These are phyloP conservation scores for Drosophila antonietae DNA, from an alignment of 2,888 invertebrate genomes.

Conservation along the genomic window DNA sequence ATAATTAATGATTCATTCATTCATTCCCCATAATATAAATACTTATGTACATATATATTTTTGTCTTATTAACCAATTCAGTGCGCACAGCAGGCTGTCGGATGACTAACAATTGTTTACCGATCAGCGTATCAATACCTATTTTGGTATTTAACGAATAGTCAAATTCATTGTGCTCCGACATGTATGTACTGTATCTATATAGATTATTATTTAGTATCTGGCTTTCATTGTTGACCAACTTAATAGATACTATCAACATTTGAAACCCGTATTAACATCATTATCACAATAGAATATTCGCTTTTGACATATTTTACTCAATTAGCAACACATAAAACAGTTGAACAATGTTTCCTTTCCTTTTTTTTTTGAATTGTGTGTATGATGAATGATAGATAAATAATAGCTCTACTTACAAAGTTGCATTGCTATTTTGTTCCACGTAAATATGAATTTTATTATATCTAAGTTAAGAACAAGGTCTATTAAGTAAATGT, in stretches of 20 bases:
- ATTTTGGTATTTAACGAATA: neutral
- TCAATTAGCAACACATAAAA: slow-evolving; percentile 48
- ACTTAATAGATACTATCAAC: slow-evolving; percentile 1
- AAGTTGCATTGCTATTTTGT: slow-evolving; percentile 14
- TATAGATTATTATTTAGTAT: slow-evolving; percentile 29
- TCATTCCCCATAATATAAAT: neutral
- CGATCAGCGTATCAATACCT: slow-evolving; percentile 16
- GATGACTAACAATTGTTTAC: slow-evolving; percentile 4
- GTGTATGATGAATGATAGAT: slow-evolving; percentile 3
- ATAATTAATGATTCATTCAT: slow-evolving; percentile 21
- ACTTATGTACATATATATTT: neutral
- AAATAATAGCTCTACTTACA: slow-evolving; percentile 15
- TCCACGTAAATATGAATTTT: slow-evolving; percentile 33
- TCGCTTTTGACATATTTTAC: slow-evolving; percentile 16
- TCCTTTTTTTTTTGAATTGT: slow-evolving; percentile 30
- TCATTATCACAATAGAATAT: slow-evolving; percentile 5
- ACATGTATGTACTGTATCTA: neutral
- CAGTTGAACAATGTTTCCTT: slow-evolving; percentile 46
- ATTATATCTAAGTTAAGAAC: neutral
- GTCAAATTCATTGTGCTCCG: neutral
- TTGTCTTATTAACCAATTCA: neutral
- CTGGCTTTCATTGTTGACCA: slow-evolving; percentile 12
- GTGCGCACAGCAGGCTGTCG: slow-evolving; percentile 41
- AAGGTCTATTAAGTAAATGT: neutral
- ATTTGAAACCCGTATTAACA: slow-evolving; percentile 13